phyloP scores from a whole-genome alignment of 2,113 vertebrate genomes.

The Alces alces region DNA sequence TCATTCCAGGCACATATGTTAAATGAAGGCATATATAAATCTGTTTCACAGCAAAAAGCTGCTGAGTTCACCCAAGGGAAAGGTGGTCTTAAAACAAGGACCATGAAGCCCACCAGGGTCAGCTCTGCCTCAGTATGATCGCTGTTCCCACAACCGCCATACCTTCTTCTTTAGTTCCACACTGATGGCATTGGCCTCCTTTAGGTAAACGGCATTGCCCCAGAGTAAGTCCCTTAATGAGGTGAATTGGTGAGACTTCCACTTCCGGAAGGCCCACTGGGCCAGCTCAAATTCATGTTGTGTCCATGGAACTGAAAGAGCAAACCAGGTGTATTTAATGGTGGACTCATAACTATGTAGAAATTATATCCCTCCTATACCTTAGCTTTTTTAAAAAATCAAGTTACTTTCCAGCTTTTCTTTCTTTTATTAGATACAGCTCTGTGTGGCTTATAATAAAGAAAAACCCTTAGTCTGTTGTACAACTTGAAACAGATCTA shows the following conservation, averaged over 20 bases:
- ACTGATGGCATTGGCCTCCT: conserved; percentile 98
- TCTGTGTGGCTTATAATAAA: neutral
- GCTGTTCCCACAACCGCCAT: neutral
- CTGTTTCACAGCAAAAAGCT: neutral
- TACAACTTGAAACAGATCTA: neutral
- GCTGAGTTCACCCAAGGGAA: neutral
- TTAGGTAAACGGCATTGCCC: conserved; percentile 97
- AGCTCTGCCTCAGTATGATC: neutral
- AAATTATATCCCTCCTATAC: neutral
- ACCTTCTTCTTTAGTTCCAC: conserved; percentile 99
- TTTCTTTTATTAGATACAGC: neutral
- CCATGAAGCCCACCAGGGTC: neutral
- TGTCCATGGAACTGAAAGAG: conserved; percentile 92
- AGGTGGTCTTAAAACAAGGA: neutral
- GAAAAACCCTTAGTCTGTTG: neutral
- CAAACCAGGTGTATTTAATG: neutral
- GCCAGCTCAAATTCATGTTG: conserved; percentile 94
- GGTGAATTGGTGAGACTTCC: conserved; percentile 98
- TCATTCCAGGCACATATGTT: neutral
- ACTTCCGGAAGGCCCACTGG: conserved; percentile 98
- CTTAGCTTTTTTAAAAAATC: neutral
- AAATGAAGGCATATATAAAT: neutral
- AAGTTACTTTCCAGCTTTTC: neutral
- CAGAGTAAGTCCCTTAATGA: conserved; percentile 95
- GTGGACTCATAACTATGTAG: neutral